Evolutionary conservation across 2,888 invertebrate species (phyloP), one percentile per base, ranked within the genome.

Genomic region (Timema cristinae): DNA sequence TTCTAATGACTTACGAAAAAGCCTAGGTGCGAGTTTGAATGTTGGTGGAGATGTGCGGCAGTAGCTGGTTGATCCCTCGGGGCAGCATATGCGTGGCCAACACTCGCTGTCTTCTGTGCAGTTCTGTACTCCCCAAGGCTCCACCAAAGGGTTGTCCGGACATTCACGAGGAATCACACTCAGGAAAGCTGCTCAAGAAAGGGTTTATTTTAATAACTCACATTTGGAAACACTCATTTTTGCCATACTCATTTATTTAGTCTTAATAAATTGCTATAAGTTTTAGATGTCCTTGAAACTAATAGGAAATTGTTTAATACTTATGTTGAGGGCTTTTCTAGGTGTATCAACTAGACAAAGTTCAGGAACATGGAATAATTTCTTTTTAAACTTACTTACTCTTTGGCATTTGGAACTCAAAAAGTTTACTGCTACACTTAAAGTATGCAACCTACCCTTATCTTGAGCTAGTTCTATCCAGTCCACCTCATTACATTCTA

Each of bases 21-120:
- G 85, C 61, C 88, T 84, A 75, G 81, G 79, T 1, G 82, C 81
- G 6, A 52, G 49, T 71, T 90, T 88, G 73, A 91, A 85, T 68
- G 89, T 83, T 6, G 90, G 89, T 68, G 87, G 85, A 5, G 91
- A 88, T 6, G 90, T 91, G 76, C 91, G 86, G 79, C 92, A 92
- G 80, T 90, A 92, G 76, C 88, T 88, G 69, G 86, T 63, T 15
- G 71, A 59, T 86, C 88, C 77, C 79, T 91, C 92, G 0, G 90
- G 90, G 76, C 92, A 92, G 80, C 92, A 92, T 72, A 92, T 87
- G 49, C 92, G 84, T 13, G 91, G 90, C 86, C 89, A 88, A 81
- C 92, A 92, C 78, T 92, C 91, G 15, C 85, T 82, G 78, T 92
- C 92, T 0, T 83, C 83, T 76, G 85, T 83, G 78, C 92, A 92